These are phyloP conservation scores for Anorthoa munda DNA, from an alignment of 2,888 invertebrate genomes.

Conservation along the genomic window DNA sequence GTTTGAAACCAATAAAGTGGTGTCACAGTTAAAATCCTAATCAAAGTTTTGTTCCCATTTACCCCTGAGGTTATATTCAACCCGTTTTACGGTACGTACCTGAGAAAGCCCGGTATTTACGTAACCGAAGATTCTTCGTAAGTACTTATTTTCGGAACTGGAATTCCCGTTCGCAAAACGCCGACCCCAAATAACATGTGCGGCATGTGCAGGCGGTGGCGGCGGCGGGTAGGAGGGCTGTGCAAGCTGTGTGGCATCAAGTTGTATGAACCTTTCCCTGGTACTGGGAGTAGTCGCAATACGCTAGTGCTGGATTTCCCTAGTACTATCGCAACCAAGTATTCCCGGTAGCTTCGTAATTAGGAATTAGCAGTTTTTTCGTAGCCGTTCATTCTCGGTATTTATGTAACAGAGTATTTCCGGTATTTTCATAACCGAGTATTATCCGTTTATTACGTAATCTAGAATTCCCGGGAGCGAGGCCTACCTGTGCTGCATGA, in stretches of 20 bases:
- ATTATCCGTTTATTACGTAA: background rate
- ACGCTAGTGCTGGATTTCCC: background rate
- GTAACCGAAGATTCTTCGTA: background rate
- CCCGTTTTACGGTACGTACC: background rate
- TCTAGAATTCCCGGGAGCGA: background rate
- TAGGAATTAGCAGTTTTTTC: background rate
- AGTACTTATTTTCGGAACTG: too few relatives aligned
- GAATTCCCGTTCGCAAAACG: background rate
- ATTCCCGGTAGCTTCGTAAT: background rate
- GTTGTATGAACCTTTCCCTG: background rate
- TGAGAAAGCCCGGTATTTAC: background rate
- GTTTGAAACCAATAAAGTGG: too few relatives aligned
- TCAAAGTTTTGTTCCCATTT: too few relatives aligned
- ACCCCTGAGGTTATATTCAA: too few relatives aligned
- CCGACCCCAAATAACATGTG: constrained; percentile 16
- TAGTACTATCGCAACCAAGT: background rate
- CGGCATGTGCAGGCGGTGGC: constrained; percentile 79
- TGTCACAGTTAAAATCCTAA: too few relatives aligned
- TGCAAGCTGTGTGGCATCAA: constrained; percentile 89
- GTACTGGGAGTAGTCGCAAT: background rate
- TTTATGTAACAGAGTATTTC: background rate
- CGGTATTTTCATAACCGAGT: background rate
- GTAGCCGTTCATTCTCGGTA: background rate
- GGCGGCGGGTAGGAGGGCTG: constrained; percentile 91
- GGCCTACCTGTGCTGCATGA: constrained; percentile 65